Conservation (phyloP, 2,888 invertebrate genomes). For the Cephus runcator region DNA sequence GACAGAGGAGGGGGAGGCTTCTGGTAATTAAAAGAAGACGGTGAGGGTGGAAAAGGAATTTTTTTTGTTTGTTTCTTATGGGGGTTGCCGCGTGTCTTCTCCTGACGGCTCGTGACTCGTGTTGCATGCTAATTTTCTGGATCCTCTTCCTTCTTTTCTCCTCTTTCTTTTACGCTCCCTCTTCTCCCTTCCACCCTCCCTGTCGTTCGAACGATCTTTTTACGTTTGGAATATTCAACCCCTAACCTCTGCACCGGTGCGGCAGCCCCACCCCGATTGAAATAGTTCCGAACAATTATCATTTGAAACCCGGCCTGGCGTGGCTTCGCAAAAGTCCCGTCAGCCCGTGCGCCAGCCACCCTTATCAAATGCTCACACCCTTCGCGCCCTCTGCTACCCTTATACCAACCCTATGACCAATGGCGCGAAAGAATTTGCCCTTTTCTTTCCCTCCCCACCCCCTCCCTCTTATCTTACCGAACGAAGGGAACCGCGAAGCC, state of each 20-base stretch:
- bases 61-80: slow-evolving; percentile 14
- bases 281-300: slow-evolving; percentile 61
- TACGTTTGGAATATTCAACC: background rate
- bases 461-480: background rate
- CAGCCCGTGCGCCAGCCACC: slow-evolving; percentile 28
- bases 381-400: slow-evolving; percentile 12
- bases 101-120: slow-evolving; percentile 30
- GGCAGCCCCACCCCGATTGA: slow-evolving; percentile 44
- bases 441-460: background rate
- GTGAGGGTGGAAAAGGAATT: slow-evolving; percentile 26
- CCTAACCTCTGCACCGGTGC: background rate
- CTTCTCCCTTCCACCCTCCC: background rate
- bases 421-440: slow-evolving; percentile 36
- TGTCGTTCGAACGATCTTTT: background rate
- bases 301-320: slow-evolving; percentile 28
- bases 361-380: slow-evolving; percentile 34
- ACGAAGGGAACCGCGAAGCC: background rate
- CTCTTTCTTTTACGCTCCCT: background rate
- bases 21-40: slow-evolving; percentile 63
- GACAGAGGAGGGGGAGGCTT: slow-evolving; percentile 23
- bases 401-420: slow-evolving; percentile 30
- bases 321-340: background rate
- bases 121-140: slow-evolving; percentile 50
- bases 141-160: background rate
- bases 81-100: slow-evolving; percentile 30